These are phyloP conservation scores for Sarcoramphus papa DNA, from an alignment of 2,797 vertebrate species.

Conservation along the genomic window DNA sequence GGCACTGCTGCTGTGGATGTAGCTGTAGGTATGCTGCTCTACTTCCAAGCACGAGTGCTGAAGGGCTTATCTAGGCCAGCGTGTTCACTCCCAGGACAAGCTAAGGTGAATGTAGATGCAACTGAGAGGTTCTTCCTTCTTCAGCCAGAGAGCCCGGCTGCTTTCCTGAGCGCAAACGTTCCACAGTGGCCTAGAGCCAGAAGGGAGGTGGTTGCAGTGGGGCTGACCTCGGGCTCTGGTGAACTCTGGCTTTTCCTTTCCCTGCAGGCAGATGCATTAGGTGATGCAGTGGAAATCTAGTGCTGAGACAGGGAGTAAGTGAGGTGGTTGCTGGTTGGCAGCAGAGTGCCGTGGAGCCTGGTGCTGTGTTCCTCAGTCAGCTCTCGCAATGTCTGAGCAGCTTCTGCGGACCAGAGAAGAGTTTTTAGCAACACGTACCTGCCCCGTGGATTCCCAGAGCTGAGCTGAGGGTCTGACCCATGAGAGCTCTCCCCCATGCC, in stretches of 20 bases:
- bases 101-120: not conserved
- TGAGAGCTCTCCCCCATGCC: not conserved
- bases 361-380: not conserved
- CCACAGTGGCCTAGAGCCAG: not conserved
- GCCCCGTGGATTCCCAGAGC: not conserved
- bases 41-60: not conserved
- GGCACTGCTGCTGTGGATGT: not conserved
- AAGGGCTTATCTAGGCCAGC: not conserved
- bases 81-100: not conserved
- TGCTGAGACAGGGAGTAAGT: constrained; percentile 63
- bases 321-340: constrained; percentile 35
- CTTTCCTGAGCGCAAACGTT: not conserved
- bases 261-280: constrained; percentile 56
- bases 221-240: not conserved
- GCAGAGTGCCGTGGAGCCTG: constrained; percentile 18
- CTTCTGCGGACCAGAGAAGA: constrained; percentile 4
- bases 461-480: not conserved
- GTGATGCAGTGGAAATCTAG: constrained; percentile 56
- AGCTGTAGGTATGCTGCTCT: not conserved
- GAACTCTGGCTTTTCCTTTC: constrained; percentile 48
- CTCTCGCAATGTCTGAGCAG: constrained; percentile 35
- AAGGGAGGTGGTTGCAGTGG: not conserved
- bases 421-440: not conserved
- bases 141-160: not conserved
- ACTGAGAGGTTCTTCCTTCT: not conserved